phyloP scores from a whole-genome alignment of 2,888 invertebrate genomes.

The Argyresthia albistria region DNA sequence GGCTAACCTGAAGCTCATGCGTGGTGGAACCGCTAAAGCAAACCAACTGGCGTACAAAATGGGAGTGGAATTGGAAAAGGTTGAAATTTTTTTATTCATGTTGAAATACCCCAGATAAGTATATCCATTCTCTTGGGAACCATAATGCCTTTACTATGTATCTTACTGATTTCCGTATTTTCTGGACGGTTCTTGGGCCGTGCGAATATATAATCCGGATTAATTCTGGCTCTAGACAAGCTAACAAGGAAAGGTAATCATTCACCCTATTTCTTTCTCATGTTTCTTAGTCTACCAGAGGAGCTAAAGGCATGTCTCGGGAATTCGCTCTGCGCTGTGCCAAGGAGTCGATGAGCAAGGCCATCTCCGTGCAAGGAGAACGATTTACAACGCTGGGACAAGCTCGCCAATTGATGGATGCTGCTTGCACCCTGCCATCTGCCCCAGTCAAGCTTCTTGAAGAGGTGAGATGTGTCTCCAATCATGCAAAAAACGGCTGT shows the following conservation, averaged over 20 bases:
- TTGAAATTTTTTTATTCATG: conserved; percentile 12
- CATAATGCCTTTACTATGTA: too few species aligned
- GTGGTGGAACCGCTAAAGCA: conserved; percentile 40
- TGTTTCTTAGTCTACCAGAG: not conserved
- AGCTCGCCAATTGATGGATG: not conserved
- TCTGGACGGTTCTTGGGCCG: too few species aligned
- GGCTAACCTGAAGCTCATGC: conserved; percentile 47
- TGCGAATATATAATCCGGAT: too few species aligned
- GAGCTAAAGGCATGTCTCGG: not conserved
- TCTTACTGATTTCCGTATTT: too few species aligned
- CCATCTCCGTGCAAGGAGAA: not conserved
- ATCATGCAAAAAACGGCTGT: too few species aligned
- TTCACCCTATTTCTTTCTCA: too few species aligned
- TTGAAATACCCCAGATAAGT: too few species aligned
- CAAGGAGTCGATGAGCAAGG: not conserved
- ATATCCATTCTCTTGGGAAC: too few species aligned
- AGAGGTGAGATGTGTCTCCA: not conserved
- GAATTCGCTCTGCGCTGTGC: not conserved
- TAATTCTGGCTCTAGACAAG: too few species aligned
- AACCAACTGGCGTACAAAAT: conserved; percentile 44
- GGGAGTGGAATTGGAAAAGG: conserved; percentile 58
- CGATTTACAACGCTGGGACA: not conserved
- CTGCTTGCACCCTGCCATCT: not conserved
- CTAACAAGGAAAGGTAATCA: too few species aligned
- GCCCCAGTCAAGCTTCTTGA: not conserved